Evolutionary conservation across 2,113 vertebrate species (phyloP).

Genomic region (Thamnophis sirtalis): DNA sequence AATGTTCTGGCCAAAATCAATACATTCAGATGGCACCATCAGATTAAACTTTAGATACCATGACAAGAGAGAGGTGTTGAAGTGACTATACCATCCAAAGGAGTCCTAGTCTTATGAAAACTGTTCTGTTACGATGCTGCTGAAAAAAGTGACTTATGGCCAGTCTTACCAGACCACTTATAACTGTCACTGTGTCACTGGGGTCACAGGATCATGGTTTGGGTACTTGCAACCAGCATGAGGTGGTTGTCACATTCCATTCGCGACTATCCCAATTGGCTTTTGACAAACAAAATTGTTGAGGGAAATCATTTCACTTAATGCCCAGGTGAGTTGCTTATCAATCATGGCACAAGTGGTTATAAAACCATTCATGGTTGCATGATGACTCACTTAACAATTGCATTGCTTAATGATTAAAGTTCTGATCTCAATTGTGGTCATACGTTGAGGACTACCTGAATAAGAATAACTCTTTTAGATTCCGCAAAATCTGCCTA

Average conservation of each 20-base stretch:
- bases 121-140: neutral
- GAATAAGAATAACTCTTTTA: neutral
- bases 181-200: neutral
- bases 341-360: neutral
- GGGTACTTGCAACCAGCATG: neutral
- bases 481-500: neutral
- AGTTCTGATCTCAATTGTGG: neutral
- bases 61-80: neutral
- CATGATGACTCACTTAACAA: neutral
- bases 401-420: neutral
- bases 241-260: neutral
- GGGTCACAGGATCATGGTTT: neutral
- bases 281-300: neutral
- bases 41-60: neutral
- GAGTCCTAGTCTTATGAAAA: neutral
- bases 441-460: neutral
- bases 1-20: neutral
- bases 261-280: neutral
- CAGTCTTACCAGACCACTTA: neutral
- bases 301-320: neutral
- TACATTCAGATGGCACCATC: neutral
- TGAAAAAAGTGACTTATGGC: neutral
- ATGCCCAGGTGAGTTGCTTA: neutral
- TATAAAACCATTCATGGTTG: neutral
- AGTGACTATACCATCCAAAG: neutral